phyloP scores from a whole-genome alignment of 2,888 invertebrate species.

The Drosophila kokeensis region DNA sequence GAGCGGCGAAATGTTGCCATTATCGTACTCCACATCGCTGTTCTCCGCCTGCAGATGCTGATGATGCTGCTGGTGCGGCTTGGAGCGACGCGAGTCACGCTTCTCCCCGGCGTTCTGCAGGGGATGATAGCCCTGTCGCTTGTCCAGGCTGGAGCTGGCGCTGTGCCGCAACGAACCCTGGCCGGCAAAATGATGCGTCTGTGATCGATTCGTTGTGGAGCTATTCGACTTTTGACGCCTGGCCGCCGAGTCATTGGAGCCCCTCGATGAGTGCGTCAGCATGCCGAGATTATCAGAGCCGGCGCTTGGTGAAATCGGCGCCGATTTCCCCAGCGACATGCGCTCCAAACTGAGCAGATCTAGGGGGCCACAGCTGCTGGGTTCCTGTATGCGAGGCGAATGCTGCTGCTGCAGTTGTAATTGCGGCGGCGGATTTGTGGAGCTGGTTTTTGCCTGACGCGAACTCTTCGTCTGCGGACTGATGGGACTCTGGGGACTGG shows the following conservation, averaged over 20 bases:
- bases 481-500: slow-evolving; percentile 88
- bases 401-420: slow-evolving; percentile 43
- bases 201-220: slow-evolving; percentile 70
- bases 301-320: slow-evolving; percentile 78
- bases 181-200: slow-evolving; percentile 60
- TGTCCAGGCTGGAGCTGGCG: slow-evolving; percentile 80
- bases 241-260: slow-evolving; percentile 79
- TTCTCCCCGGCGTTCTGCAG: slow-evolving; percentile 65
- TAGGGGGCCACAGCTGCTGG: slow-evolving; percentile 58
- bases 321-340: slow-evolving; percentile 69
- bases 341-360: slow-evolving; percentile 79
- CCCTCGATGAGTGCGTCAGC: slow-evolving; percentile 81
- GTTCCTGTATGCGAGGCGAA: slow-evolving; percentile 77
- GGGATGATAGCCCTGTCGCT: slow-evolving; percentile 63
- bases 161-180: slow-evolving; percentile 75
- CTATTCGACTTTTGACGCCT: slow-evolving; percentile 67
- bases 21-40: slow-evolving; percentile 87
- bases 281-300: slow-evolving; percentile 81
- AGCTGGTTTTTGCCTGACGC: slow-evolving; percentile 68
- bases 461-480: slow-evolving; percentile 85
- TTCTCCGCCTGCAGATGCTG: slow-evolving; percentile 78
- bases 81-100: slow-evolving; percentile 71
- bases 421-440: slow-evolving; percentile 61
- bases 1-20: slow-evolving; percentile 88
- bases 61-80: slow-evolving; percentile 67